phyloP scores from a whole-genome alignment of 2,797 vertebrate genomes.

The Enteromius treurensis region DNA sequence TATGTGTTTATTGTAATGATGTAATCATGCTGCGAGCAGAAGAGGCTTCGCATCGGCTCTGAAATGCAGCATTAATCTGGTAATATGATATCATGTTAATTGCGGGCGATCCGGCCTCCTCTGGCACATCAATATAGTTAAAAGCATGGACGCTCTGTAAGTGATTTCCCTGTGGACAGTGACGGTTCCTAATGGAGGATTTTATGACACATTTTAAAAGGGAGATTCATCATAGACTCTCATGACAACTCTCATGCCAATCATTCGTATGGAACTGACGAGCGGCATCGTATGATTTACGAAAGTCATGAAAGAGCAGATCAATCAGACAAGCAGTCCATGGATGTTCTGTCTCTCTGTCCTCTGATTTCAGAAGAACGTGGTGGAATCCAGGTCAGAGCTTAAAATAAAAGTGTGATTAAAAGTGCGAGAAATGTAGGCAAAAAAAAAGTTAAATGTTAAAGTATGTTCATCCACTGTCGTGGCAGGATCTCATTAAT shows the following conservation, averaged over 20 bases:
- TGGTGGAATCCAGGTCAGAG: background rate
- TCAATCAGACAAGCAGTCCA: background rate
- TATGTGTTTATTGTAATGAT: conserved; percentile 22
- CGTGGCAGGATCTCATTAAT: background rate
- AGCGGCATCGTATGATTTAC: background rate
- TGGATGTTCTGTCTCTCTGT: background rate
- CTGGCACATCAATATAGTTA: conserved; percentile 38
- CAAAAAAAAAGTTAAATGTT: background rate
- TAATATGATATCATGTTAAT: conserved; percentile 54
- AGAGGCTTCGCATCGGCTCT: conserved; percentile 21
- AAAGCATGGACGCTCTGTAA: conserved; percentile 26
- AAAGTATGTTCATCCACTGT: background rate
- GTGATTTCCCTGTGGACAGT: conserved; percentile 41
- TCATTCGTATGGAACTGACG: conserved; percentile 2
- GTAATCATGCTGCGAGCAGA: conserved; percentile 57
- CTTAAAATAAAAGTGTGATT: background rate
- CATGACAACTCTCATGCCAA: background rate
- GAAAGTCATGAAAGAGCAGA: background rate
- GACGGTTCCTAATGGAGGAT: conserved; percentile 23
- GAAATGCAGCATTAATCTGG: conserved; percentile 42
- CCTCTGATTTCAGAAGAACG: background rate
- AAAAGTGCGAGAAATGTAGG: background rate
- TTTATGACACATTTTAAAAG: conserved; percentile 22
- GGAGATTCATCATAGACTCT: background rate
- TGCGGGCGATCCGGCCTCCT: conserved; percentile 46